Conservation (phyloP, 1,140 invertebrate genomes). For the Drosophila tani region DNA sequence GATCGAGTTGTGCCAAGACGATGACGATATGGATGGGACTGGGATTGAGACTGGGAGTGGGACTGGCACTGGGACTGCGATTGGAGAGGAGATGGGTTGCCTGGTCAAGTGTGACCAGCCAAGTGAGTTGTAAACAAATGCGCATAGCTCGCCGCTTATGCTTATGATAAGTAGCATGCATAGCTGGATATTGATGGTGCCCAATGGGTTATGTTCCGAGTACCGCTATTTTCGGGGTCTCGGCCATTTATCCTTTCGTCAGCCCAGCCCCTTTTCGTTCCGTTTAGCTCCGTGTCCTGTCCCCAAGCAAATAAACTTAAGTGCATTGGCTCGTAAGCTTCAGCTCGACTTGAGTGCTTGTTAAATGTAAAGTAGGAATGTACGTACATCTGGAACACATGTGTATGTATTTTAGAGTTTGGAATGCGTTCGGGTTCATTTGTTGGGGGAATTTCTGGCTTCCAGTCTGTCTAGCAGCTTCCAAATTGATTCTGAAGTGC, state of each 20-base stretch:
- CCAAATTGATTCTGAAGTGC: conserved; percentile 46
- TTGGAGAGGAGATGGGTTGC: background rate
- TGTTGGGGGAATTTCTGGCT: conserved; percentile 14
- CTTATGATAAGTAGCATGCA: conserved; percentile 50
- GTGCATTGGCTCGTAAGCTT: conserved; percentile 62
- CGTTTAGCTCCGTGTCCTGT: conserved; percentile 25
- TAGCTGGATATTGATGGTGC: conserved; percentile 53
- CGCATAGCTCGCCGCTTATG: conserved; percentile 32
- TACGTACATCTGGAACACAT: background rate
- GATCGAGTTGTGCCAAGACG: conserved; percentile 55
- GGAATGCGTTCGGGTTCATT: conserved; percentile 37
- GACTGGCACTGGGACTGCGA: no score
- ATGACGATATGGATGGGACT: conserved; percentile 3
- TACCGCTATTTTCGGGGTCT: conserved; percentile 22
- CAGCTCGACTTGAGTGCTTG: conserved; percentile 57
- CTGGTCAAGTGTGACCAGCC: conserved; percentile 69
- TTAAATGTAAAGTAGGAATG: conserved; percentile 65
- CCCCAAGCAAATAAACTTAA: conserved; percentile 79
- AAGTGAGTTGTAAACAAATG: conserved; percentile 77
- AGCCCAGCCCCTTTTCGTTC: background rate
- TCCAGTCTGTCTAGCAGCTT: conserved; percentile 15
- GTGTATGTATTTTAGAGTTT: conserved; percentile 34
- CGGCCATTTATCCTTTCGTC: conserved; percentile 7
- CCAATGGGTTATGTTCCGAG: conserved; percentile 34
- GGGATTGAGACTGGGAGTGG: background rate